Evolutionary conservation across 2,888 invertebrate genomes (phyloP).

Genomic region (Margaritifera margaritifera): DNA sequence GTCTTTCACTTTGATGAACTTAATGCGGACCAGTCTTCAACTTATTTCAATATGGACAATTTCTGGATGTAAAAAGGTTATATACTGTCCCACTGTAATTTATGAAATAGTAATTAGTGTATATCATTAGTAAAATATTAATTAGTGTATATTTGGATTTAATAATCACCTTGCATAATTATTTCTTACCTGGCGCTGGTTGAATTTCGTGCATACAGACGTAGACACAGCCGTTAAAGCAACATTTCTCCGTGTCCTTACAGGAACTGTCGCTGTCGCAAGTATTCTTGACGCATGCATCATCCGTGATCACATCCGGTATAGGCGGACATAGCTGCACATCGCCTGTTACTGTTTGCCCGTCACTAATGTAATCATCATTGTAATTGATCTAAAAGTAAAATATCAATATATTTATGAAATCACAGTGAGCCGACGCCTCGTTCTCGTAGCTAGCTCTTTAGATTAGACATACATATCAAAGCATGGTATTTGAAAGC

Average conservation of each 20-base stretch:
- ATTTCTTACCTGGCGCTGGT: conserved; percentile 48
- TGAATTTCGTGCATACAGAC: conserved; percentile 50
- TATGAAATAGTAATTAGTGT: too few species aligned
- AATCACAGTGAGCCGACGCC: too few species aligned
- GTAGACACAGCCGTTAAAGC: conserved; percentile 59
- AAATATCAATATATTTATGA: neutral
- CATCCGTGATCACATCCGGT: conserved; percentile 38
- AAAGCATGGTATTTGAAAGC: too few species aligned
- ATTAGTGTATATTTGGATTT: too few species aligned
- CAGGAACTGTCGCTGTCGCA: conserved; percentile 44
- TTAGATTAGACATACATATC: too few species aligned
- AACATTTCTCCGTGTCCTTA: conserved; percentile 41
- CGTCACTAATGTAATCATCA: conserved; percentile 17
- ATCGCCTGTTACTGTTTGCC: conserved; percentile 2
- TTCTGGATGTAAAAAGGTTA: too few species aligned
- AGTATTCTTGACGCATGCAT: conserved; percentile 39
- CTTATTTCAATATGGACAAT: too few species aligned
- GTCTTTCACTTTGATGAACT: too few species aligned
- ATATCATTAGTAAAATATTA: too few species aligned
- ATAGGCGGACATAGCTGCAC: conserved; percentile 51
- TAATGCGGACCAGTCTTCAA: too few species aligned
- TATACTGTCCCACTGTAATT: too few species aligned
- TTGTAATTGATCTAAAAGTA: conserved; percentile 17
- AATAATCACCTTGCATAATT: neutral
- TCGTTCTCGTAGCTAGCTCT: too few species aligned